Percentiles rank a stretch among this genome's conserved stretches.
Conservation (phyloP, 2,797 vertebrate species). For the Todus mexicanus region DNA sequence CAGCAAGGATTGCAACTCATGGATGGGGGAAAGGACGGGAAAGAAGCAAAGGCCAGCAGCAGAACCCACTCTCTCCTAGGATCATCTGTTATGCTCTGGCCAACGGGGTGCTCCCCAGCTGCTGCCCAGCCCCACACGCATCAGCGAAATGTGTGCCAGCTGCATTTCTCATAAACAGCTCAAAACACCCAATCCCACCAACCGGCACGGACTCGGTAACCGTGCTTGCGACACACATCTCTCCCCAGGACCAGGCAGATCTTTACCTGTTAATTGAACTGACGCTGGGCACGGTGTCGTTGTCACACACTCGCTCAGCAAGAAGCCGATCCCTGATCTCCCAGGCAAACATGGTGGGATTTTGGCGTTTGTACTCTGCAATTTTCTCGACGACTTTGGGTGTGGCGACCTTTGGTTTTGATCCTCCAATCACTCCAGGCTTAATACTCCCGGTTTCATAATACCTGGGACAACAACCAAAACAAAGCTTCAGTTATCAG, state of each 20-base stretch:
- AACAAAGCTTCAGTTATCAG: constrained; percentile 28
- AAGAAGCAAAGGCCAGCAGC: background rate
- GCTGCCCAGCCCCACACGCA: rapidly evolving
- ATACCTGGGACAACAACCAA: constrained; percentile 82
- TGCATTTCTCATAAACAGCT: background rate
- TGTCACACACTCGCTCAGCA: constrained; percentile 96
- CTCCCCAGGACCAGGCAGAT: too few relatives aligned
- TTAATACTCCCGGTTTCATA: constrained; percentile 98
- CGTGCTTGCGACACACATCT: rapidly evolving
- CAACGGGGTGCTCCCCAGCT: rapidly evolving
- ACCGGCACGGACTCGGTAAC: rapidly evolving
- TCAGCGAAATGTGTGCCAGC: rapidly evolving
- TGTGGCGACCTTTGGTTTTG: constrained; percentile 99
- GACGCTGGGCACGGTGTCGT: constrained; percentile 97
- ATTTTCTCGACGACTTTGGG: constrained; percentile 99
- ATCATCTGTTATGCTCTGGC: rapidly evolving
- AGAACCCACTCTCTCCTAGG: rapidly evolving
- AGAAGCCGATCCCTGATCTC: constrained; percentile 97
- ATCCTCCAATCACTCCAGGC: constrained; percentile 97
- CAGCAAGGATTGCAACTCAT: too few relatives aligned
- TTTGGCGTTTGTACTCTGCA: constrained; percentile 98
- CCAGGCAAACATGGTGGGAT: constrained; percentile 99
- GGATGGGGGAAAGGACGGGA: rapidly evolving
- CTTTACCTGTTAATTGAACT: constrained; percentile 98
- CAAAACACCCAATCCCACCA: background rate